These are phyloP conservation scores for Cryptocephalus moraei DNA, from an alignment of 2,888 invertebrate species.

Conservation along the genomic window DNA sequence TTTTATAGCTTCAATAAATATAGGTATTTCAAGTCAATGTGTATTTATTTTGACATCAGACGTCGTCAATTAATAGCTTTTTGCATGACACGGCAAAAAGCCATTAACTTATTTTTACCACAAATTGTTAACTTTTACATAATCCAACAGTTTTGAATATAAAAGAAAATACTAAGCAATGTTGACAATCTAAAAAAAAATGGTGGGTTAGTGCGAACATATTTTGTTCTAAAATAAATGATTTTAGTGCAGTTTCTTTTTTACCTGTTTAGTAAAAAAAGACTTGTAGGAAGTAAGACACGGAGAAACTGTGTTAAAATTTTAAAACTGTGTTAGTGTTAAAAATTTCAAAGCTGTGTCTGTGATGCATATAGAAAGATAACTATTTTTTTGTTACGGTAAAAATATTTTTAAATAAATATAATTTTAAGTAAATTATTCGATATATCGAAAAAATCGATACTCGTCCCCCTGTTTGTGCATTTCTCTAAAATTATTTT, in stretches of 20 bases:
- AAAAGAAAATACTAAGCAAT: background rate
- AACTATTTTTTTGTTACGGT: constrained; percentile 1
- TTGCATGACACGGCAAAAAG: no score
- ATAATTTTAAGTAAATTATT: no score
- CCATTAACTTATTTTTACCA: no score
- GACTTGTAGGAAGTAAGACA: background rate
- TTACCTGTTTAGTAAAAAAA: background rate
- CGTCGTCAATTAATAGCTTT: no score
- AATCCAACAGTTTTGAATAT: constrained; percentile 8
- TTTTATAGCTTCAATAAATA: no score
- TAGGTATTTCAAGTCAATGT: no score
- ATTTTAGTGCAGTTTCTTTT: no score
- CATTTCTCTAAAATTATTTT: background rate
- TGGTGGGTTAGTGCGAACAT: no score
- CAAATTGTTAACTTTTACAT: constrained; percentile 2
- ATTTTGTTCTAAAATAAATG: no score
- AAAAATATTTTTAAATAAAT: constrained; percentile 2
- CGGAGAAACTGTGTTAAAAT: background rate
- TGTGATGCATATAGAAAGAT: background rate
- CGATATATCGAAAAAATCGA: background rate
- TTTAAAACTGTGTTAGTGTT: background rate
- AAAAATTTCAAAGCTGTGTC: background rate
- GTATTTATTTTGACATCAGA: no score
- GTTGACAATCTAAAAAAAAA: background rate
- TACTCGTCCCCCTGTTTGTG: background rate